Conservation (phyloP, 2,797 vertebrate species). For the Melanotaenia trifasciata region DNA sequence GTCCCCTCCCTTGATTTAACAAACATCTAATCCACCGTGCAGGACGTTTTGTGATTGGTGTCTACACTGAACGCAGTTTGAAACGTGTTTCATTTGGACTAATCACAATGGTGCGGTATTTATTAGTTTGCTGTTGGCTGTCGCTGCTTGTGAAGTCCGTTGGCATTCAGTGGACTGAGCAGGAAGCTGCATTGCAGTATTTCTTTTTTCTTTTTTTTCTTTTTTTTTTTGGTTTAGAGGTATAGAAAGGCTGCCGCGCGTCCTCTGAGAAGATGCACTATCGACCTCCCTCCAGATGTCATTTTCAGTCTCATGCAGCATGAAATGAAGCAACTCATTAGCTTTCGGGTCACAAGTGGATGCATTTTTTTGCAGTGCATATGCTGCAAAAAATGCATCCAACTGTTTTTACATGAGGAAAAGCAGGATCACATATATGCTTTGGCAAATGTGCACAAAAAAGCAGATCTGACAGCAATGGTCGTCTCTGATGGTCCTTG, state of each 20-base stretch:
- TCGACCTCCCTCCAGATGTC: conserved; percentile 65
- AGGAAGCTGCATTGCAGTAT: conserved; percentile 71
- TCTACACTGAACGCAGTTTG: conserved; percentile 36
- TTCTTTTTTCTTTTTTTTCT: conserved; percentile 28
- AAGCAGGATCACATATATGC: conserved; percentile 9
- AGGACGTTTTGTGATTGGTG: conserved; percentile 45
- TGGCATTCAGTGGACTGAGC: conserved; percentile 35
- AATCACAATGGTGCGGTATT: conserved; percentile 50
- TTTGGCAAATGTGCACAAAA: conserved; percentile 9
- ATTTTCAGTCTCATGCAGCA: conserved; percentile 69
- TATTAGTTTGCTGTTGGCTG: conserved; percentile 46
- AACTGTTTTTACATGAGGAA: neutral
- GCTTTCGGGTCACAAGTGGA: conserved; percentile 18
- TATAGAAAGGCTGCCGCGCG: conserved; percentile 44
- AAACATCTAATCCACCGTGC: conserved; percentile 46
- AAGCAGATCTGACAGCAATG: conserved; percentile 11
- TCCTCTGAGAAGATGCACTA: conserved; percentile 67
- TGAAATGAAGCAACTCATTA: conserved; percentile 65
- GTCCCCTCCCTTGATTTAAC: conserved; percentile 39
- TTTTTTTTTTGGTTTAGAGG: conserved; percentile 10
- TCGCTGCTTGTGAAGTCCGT: conserved; percentile 51
- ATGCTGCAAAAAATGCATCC: neutral
- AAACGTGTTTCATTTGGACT: conserved; percentile 45
- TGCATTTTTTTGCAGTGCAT: conserved; percentile 1
- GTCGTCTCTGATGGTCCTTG: neutral